Evolutionary conservation across 2,888 invertebrate genomes (phyloP).

Genomic region (Elegia similella): DNA sequence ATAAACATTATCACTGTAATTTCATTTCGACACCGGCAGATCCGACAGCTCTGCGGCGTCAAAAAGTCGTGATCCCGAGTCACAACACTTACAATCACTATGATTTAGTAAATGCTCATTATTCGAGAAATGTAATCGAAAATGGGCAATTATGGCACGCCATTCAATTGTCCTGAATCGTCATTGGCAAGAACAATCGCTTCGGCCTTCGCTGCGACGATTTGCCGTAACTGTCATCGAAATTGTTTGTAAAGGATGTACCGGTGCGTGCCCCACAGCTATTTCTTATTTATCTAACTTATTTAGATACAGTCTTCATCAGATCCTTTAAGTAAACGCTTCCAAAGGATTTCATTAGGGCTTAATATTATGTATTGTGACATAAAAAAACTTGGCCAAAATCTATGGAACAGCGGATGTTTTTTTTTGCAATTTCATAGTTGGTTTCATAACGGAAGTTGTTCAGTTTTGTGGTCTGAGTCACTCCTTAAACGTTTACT

Average conservation of each 20-base stretch:
- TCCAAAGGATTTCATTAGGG: no score
- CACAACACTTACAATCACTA: slow-evolving; percentile 52
- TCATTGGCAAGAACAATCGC: slow-evolving; percentile 52
- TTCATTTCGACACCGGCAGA: slow-evolving; percentile 46
- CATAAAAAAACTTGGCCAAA: no score
- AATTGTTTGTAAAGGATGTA: slow-evolving; percentile 14
- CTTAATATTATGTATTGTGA: no score
- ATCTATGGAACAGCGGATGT: no score
- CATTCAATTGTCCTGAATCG: slow-evolving; percentile 66
- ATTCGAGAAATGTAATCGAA: slow-evolving; percentile 60
- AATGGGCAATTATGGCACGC: slow-evolving; percentile 58
- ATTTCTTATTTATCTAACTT: not conserved
- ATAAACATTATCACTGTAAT: slow-evolving; percentile 33
- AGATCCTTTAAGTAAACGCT: no score
- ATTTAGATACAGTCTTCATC: no score
- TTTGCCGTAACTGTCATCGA: slow-evolving; percentile 19
- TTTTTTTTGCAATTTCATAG: no score
- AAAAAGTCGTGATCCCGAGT: slow-evolving; percentile 61
- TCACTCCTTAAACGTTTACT: no score
- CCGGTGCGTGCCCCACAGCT: not conserved
- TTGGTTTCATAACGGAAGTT: no score
- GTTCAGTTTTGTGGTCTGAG: no score
- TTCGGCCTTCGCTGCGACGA: slow-evolving; percentile 41
- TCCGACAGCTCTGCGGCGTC: slow-evolving; percentile 37
- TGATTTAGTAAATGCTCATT: slow-evolving; percentile 63